Evolutionary conservation across 2,797 vertebrate genomes (phyloP).

Genomic region (Anisognathus igniventris): DNA sequence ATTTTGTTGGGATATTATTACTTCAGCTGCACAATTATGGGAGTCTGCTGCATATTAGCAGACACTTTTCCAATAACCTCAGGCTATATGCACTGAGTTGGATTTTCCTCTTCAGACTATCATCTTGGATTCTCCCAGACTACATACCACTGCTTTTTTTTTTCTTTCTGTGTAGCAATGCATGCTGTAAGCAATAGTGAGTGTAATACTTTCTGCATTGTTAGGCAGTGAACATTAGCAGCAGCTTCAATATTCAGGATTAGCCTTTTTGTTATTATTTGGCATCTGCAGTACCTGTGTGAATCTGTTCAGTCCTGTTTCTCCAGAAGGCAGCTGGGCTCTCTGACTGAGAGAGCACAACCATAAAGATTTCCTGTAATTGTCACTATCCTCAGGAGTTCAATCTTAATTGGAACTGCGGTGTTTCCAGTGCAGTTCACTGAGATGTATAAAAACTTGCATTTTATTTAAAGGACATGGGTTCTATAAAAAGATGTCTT

Average conservation of each 20-base stretch:
- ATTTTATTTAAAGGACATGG: not conserved
- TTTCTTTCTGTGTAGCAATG: not conserved
- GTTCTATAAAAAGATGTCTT: not conserved
- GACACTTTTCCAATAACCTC: not conserved
- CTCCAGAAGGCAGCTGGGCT: constrained; percentile 31
- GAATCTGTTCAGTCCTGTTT: constrained; percentile 29
- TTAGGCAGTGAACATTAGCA: constrained; percentile 35
- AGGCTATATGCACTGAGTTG: not conserved
- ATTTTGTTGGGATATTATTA: constrained; percentile 39
- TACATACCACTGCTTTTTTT: not conserved
- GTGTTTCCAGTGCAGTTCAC: not conserved
- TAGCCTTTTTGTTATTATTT: constrained; percentile 28
- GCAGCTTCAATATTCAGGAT: constrained; percentile 36
- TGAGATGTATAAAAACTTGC: not conserved
- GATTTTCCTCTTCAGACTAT: not conserved
- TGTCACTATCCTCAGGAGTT: not conserved
- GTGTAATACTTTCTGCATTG: constrained; percentile 33
- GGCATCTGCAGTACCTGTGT: not conserved
- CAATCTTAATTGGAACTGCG: not conserved
- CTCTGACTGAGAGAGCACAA: not conserved
- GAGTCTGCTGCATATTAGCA: not conserved
- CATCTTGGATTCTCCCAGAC: not conserved
- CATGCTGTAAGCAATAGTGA: not conserved
- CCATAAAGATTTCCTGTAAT: not conserved
- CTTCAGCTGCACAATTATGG: constrained; percentile 46